phyloP scores from a whole-genome alignment of 2,113 vertebrate species.

The Tragelaphus buxtoni region DNA sequence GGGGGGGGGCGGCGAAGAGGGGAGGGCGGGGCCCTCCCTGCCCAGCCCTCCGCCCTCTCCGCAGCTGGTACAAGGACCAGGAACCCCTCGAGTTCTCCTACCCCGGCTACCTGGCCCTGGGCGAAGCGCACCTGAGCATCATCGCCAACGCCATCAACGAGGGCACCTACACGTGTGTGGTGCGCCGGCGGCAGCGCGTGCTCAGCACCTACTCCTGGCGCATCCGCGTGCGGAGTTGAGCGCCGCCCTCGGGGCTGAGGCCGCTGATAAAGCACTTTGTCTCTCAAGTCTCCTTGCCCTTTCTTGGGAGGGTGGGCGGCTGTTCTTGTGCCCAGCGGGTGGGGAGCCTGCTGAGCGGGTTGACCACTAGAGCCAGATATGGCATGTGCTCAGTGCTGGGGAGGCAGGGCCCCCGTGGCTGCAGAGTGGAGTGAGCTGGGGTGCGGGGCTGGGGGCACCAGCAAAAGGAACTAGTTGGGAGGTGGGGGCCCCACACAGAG shows the following conservation, averaged over 20 bases:
- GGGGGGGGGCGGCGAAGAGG: accelerated
- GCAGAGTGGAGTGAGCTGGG: not conserved
- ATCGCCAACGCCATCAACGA: conserved; percentile 97
- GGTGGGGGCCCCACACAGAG: accelerated
- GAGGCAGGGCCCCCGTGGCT: not conserved
- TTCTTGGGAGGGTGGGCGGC: not conserved
- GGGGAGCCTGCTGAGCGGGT: not conserved
- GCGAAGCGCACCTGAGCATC: conserved; percentile 92
- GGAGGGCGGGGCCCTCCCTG: not conserved
- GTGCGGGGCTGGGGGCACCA: not conserved
- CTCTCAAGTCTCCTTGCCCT: not conserved
- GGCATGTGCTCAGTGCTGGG: accelerated
- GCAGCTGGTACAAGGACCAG: conserved; percentile 97
- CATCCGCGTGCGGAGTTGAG: conserved; percentile 84
- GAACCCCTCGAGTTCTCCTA: conserved; percentile 94
- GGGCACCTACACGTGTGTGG: conserved; percentile 94
- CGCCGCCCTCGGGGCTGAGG: not conserved
- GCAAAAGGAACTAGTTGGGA: too few species aligned
- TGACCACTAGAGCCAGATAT: too few species aligned
- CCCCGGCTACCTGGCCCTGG: conserved; percentile 92
- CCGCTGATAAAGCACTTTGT: conserved; percentile 49
- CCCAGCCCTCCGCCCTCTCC: not conserved
- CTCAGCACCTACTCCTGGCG: conserved; percentile 96
- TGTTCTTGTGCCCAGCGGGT: accelerated
- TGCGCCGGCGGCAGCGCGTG: conserved; percentile 90